These are phyloP conservation scores for Belgica antarctica DNA, from an alignment of 2,888 invertebrate species.

Conservation along the genomic window DNA sequence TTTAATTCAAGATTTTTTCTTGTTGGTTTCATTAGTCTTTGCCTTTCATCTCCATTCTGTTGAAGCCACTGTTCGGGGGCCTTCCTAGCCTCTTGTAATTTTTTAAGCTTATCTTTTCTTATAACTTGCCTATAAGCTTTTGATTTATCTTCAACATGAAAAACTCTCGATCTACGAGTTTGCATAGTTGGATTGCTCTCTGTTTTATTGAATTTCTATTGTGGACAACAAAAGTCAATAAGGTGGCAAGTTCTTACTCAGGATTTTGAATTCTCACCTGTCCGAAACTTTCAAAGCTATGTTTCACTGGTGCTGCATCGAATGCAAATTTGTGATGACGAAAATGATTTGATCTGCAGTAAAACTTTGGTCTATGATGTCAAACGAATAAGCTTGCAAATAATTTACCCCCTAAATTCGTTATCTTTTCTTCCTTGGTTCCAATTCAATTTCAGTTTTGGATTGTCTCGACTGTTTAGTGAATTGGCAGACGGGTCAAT, in stretches of 20 bases:
- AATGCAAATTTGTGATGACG: slow-evolving; percentile 36
- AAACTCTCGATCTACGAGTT: slow-evolving; percentile 49
- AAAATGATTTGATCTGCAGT: background rate
- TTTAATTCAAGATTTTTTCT: slow-evolving; percentile 48
- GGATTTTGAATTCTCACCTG: slow-evolving; percentile 44
- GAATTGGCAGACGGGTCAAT: slow-evolving; percentile 6
- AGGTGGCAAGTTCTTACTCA: background rate
- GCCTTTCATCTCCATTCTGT: background rate
- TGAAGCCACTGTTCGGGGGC: background rate
- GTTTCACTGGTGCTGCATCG: slow-evolving; percentile 32
- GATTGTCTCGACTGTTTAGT: slow-evolving; percentile 18
- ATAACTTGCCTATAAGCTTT: slow-evolving; percentile 47
- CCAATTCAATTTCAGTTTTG: slow-evolving; percentile 39
- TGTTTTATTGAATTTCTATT: slow-evolving; percentile 28
- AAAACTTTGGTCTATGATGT: background rate
- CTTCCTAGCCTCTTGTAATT: slow-evolving; percentile 24
- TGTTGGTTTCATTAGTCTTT: slow-evolving; percentile 51
- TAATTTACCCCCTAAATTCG: background rate
- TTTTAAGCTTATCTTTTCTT: slow-evolving; percentile 44
- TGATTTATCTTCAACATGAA: slow-evolving; percentile 49
- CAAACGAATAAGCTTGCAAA: background rate
- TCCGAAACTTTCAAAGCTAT: slow-evolving; percentile 9
- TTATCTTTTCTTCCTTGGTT: background rate
- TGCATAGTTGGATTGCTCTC: slow-evolving; percentile 45
- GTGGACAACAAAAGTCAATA: background rate